These are phyloP conservation scores for Zaprionus nigranus DNA, from an alignment of 1,140 invertebrate species.

Conservation along the genomic window DNA sequence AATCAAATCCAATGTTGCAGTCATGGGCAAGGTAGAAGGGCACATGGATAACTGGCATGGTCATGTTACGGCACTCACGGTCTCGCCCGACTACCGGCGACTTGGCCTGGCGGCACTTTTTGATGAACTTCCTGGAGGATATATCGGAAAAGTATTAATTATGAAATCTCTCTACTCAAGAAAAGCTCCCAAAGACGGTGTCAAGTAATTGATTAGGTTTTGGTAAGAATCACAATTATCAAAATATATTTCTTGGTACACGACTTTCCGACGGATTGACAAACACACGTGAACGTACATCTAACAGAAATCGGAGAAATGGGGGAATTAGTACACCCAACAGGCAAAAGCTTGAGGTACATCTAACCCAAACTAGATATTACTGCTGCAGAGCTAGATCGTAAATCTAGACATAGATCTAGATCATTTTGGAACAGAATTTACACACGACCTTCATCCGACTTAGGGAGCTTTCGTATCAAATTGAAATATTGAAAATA, in stretches of 20 bases:
- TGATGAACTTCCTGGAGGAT: constrained; percentile 98
- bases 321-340: neutral
- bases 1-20: constrained; percentile 85
- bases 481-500: neutral
- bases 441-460: neutral
- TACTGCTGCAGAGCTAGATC: too few relatives aligned
- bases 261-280: neutral
- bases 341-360: too few relatives aligned
- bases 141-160: constrained; percentile 94
- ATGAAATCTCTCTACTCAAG: neutral
- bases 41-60: constrained; percentile 98
- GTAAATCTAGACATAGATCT: too few relatives aligned
- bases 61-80: constrained; percentile 98
- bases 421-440: too few relatives aligned
- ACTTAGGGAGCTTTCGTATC: neutral
- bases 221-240: too few relatives aligned
- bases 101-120: constrained; percentile 94
- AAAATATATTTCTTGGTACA: neutral
- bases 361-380: too few relatives aligned
- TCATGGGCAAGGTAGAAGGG: constrained; percentile 99
- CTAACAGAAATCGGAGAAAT: neutral
- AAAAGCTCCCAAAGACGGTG: neutral
- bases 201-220: neutral
- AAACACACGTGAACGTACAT: neutral
- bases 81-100: constrained; percentile 96